These are phyloP conservation scores for Protomyctophum bolini DNA, from an alignment of 2,113 vertebrate species.

Conservation along the genomic window DNA sequence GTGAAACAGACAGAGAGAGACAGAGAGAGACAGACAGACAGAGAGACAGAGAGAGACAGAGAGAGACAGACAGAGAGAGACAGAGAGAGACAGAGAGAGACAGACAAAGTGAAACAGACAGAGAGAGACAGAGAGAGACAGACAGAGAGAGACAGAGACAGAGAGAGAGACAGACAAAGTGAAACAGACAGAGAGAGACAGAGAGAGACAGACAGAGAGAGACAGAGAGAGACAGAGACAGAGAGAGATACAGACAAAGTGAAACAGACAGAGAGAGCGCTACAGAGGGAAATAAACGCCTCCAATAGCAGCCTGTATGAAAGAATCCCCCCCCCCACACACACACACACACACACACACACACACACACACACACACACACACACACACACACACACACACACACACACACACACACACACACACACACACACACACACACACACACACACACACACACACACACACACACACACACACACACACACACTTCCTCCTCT, in stretches of 20 bases:
- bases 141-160: background rate
- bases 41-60: constrained; percentile 1
- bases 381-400: too few species aligned
- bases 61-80: background rate
- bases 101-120: background rate
- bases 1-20: background rate
- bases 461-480: too few species aligned
- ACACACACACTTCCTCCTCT: background rate
- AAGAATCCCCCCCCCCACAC: constrained; percentile 23
- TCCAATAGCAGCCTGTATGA: constrained; percentile 42
- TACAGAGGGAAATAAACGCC: constrained; percentile 12
- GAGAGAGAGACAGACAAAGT: background rate
- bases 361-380: too few species aligned
- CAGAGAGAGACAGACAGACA: background rate
- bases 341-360: too few species aligned
- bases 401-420: too few species aligned
- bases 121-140: background rate
- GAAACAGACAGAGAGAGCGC: background rate
- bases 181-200: background rate
- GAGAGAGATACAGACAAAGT: background rate
- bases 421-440: too few species aligned
- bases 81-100: background rate
- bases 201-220: background rate
- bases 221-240: background rate
- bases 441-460: too few species aligned